Evolutionary conservation across 1,140 invertebrate genomes (phyloP).

Genomic region (Drosophila paulistorum): DNA sequence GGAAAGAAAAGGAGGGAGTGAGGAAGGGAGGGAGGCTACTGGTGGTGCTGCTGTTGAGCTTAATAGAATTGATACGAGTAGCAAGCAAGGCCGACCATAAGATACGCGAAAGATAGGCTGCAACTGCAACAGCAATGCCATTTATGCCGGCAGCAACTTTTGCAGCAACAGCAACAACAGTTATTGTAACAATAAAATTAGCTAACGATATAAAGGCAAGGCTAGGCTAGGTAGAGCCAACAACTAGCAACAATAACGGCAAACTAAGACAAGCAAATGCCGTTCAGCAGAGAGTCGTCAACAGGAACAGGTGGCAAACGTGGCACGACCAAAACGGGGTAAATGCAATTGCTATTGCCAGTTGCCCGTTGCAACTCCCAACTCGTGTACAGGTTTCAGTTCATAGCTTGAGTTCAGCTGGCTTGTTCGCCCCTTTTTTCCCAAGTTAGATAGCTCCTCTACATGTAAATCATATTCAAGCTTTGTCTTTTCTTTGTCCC

Average conservation of each 20-base stretch:
- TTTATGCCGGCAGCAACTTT: slow-evolving; percentile 58
- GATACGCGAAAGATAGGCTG: slow-evolving; percentile 72
- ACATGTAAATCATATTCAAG: slow-evolving; percentile 75
- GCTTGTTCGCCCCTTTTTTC: slow-evolving; percentile 20
- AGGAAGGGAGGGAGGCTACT: background rate
- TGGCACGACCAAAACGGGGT: slow-evolving; percentile 67
- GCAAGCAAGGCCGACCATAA: slow-evolving; percentile 72
- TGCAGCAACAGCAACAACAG: slow-evolving; percentile 67
- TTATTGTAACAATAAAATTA: slow-evolving; percentile 82
- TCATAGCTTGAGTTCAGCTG: slow-evolving; percentile 18
- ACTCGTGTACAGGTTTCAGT: slow-evolving; percentile 1
- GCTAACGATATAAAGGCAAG: slow-evolving; percentile 75
- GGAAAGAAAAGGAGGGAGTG: background rate
- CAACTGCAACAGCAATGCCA: slow-evolving; percentile 52
- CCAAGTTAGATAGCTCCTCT: slow-evolving; percentile 42
- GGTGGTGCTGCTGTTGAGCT: slow-evolving; percentile 52
- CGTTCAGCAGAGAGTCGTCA: slow-evolving; percentile 29
- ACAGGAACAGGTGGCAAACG: slow-evolving; percentile 77
- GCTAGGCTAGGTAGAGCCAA: slow-evolving; percentile 42
- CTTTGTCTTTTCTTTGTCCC: slow-evolving; percentile 18
- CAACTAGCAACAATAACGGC: slow-evolving; percentile 70
- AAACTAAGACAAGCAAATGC: slow-evolving; percentile 59
- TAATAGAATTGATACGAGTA: slow-evolving; percentile 77
- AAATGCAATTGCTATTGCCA: slow-evolving; percentile 52
- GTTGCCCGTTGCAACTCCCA: slow-evolving; percentile 5